phyloP scores from a whole-genome alignment of 2,113 vertebrate species.

The Semicossyphus pulcher region DNA sequence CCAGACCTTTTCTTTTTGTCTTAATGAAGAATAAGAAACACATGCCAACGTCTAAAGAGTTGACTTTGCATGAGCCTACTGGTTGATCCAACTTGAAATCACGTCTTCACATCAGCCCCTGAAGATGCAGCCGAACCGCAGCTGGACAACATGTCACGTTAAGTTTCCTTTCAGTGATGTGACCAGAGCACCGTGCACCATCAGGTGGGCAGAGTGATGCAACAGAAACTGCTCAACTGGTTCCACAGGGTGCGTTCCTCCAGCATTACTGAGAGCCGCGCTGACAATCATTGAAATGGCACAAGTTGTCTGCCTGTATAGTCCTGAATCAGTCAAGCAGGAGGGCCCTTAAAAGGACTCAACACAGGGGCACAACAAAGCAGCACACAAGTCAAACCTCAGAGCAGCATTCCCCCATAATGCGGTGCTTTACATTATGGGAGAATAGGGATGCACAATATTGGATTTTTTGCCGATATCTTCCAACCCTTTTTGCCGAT shows the following conservation, averaged over 20 bases:
- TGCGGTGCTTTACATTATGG: slow-evolving; percentile 2
- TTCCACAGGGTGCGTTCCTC: slow-evolving; percentile 69
- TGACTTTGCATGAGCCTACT: slow-evolving; percentile 6
- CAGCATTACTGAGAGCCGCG: slow-evolving; percentile 52
- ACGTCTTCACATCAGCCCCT: slow-evolving; percentile 17
- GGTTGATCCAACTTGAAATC: slow-evolving; percentile 20
- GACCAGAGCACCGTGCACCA: slow-evolving; percentile 50
- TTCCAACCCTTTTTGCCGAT: too few relatives aligned
- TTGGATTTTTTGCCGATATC: too few relatives aligned
- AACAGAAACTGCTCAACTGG: slow-evolving; percentile 76
- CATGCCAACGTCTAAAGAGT: not conserved
- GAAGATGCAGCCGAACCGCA: slow-evolving; percentile 29
- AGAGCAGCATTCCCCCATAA: slow-evolving; percentile 18
- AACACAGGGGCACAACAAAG: slow-evolving; percentile 44
- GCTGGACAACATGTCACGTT: slow-evolving; percentile 46
- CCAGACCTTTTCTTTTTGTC: not conserved
- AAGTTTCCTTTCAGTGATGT: slow-evolving; percentile 30
- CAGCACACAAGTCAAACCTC: slow-evolving; percentile 30
- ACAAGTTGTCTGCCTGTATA: slow-evolving; percentile 65
- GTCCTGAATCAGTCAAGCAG: slow-evolving; percentile 66
- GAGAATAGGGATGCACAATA: too few relatives aligned
- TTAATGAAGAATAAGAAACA: not conserved
- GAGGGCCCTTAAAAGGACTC: slow-evolving; percentile 45
- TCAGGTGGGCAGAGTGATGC: slow-evolving; percentile 72
- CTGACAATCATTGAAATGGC: slow-evolving; percentile 71